Percentiles rank a stretch among this genome's conserved stretches.
Evolutionary conservation across 2,113 vertebrate genomes (phyloP).

Genomic region (Turdus rufiventris): DNA sequence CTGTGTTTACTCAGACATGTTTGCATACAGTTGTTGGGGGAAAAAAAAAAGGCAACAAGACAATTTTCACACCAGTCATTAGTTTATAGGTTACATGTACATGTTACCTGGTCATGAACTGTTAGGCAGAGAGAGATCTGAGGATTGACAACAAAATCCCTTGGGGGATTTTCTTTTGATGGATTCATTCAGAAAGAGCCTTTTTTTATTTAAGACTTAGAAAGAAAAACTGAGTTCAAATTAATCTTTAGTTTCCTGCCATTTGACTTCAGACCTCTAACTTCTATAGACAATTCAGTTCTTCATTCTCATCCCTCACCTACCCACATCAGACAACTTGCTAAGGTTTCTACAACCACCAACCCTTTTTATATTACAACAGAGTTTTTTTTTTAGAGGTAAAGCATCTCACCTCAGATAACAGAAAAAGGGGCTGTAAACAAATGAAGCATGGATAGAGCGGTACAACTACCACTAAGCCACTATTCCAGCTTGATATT

Average conservation of each 20-base stretch:
- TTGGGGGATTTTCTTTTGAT: background rate
- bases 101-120: background rate
- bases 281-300: background rate
- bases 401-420: background rate
- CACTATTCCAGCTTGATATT: background rate
- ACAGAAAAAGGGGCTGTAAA: background rate
- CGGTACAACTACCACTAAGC: background rate
- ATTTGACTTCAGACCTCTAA: background rate
- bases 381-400: background rate
- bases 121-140: background rate
- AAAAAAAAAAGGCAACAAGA: background rate
- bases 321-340: background rate
- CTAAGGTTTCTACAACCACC: background rate
- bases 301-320: background rate
- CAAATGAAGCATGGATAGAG: background rate
- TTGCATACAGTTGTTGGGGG: background rate
- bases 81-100: background rate
- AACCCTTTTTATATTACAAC: background rate
- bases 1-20: conserved; percentile 46
- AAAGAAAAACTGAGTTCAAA: background rate
- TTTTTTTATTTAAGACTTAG: background rate
- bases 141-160: background rate
- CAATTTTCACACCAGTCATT: conserved; percentile 25
- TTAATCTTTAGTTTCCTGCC: background rate
- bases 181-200: background rate